phyloP scores from a whole-genome alignment of 2,888 invertebrate species.

The Notocelia uddmanniana region DNA sequence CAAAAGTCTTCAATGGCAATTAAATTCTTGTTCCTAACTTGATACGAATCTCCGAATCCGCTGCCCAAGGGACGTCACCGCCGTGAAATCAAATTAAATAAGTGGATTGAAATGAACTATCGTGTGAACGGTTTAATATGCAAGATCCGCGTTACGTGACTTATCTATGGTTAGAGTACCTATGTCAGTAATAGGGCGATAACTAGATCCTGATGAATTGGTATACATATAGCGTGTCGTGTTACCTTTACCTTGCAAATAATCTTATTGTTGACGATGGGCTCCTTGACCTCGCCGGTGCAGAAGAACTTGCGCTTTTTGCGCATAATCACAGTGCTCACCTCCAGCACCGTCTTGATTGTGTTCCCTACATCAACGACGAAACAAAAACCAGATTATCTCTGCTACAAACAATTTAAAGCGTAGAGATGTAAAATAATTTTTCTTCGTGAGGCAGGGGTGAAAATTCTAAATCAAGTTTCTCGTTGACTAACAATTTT shows the following conservation, averaged over 20 bases:
- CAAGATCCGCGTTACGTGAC: not conserved
- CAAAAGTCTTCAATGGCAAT: too few species aligned
- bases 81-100: too few species aligned
- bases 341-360: conserved; percentile 78
- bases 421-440: too few species aligned
- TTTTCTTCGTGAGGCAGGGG: too few species aligned
- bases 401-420: not conserved
- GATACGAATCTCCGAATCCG: too few species aligned
- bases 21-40: too few species aligned
- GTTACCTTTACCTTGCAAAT: conserved; percentile 77
- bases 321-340: conserved; percentile 79
- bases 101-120: too few species aligned
- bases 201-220: not conserved
- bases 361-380: conserved; percentile 70
- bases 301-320: conserved; percentile 82
- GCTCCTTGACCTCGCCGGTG: conserved; percentile 81
- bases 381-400: not conserved
- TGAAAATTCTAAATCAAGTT: too few species aligned
- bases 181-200: too few species aligned
- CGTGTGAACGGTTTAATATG: not conserved
- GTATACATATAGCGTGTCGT: not conserved
- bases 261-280: conserved; percentile 81
- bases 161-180: not conserved
- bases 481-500: too few species aligned
- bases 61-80: too few species aligned